A percentile compares a stretch with the other conserved stretches of the same genome.
Evolutionary conservation across 2,113 vertebrate species (phyloP).

Genomic region (Neogale vison): DNA sequence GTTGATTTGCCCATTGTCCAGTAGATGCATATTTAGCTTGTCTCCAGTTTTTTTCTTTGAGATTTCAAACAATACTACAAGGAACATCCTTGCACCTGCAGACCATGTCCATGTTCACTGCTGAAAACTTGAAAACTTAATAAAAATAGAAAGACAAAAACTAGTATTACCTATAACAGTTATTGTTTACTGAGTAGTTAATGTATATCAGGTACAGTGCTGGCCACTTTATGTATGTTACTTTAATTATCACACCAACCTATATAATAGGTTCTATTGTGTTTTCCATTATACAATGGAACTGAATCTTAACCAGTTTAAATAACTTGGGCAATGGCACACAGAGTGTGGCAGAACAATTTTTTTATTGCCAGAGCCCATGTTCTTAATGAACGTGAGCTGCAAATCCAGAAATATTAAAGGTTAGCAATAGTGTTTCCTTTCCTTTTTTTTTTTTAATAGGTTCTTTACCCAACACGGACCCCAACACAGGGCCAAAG

Average conservation of each 20-base stretch:
- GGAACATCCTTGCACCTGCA: neutral
- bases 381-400: neutral
- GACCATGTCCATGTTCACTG: neutral
- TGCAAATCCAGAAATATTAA: slow-evolving; percentile 5
- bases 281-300: neutral
- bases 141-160: neutral
- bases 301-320: neutral
- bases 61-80: neutral
- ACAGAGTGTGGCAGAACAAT: neutral
- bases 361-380: neutral
- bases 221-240: neutral
- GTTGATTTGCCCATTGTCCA: neutral
- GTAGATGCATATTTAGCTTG: neutral
- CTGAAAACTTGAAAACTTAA: neutral
- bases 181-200: neutral
- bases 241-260: neutral
- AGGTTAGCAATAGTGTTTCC: neutral
- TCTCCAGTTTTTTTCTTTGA: neutral
- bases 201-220: neutral
- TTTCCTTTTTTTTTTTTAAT: neutral
- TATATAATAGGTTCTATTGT: neutral
- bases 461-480: neutral
- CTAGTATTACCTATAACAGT: neutral
- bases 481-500: neutral
- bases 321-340: neutral